Conservation (phyloP, 2,113 vertebrate species). For the Cervus canadensis region DNA sequence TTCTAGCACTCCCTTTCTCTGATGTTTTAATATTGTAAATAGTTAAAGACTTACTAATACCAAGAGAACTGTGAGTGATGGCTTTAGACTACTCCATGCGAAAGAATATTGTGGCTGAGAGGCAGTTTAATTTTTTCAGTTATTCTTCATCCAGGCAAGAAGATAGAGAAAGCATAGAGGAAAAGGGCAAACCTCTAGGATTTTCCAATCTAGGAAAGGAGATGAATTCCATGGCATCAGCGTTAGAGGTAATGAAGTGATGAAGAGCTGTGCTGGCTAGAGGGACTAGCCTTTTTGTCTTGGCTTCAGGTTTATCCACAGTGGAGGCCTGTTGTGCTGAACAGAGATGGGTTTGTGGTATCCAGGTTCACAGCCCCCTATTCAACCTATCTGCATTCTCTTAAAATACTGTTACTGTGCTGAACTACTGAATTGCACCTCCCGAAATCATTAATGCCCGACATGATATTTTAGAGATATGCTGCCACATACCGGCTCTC, state of each 20-base stretch:
- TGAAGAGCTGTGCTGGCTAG: not conserved
- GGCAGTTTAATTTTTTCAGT: not conserved
- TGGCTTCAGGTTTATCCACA: not conserved
- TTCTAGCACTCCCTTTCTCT: not conserved
- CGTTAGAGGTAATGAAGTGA: not conserved
- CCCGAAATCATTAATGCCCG: not conserved
- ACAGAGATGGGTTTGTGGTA: not conserved
- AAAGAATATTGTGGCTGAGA: not conserved
- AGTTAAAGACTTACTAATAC: not conserved
- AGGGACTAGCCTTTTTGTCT: not conserved
- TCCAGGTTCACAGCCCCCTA: not conserved
- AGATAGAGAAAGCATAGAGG: not conserved
- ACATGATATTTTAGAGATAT: not conserved
- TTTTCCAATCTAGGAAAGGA: not conserved
- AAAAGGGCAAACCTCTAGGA: not conserved
- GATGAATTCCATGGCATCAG: not conserved
- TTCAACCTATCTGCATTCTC: not conserved
- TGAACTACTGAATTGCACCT: not conserved
- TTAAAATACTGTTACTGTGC: not conserved
- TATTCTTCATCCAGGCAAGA: not conserved
- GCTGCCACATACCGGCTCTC: not conserved
- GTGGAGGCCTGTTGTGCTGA: not conserved
- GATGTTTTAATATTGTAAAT: not conserved
- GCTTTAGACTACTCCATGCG: not conserved
- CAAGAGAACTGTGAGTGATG: not conserved